Conservation (phyloP, 2,113 vertebrate genomes). For the Syngnathus scovelli region DNA sequence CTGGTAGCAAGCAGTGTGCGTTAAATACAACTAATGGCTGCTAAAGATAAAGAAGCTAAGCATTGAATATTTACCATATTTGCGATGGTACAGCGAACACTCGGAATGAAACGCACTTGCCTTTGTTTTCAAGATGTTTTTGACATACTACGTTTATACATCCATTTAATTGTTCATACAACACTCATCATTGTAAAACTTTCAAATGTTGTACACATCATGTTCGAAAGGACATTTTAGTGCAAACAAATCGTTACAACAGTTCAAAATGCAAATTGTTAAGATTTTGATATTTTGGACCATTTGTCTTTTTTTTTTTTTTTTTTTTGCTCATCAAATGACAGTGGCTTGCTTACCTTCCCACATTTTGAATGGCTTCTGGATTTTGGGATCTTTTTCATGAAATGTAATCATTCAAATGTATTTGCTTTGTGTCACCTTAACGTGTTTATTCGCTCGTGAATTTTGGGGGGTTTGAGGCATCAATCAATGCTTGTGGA, state of each 20-base stretch:
- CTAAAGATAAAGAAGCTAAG: neutral
- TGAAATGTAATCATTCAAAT: too few species aligned
- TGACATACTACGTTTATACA: neutral
- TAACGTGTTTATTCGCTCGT: too few species aligned
- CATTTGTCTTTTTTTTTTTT: neutral
- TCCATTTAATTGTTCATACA: too few species aligned
- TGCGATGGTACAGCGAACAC: neutral
- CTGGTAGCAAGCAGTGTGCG: constrained; percentile 11
- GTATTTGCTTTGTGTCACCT: too few species aligned
- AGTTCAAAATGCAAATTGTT: neutral
- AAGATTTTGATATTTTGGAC: neutral
- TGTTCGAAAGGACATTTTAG: neutral
- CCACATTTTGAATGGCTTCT: too few species aligned
- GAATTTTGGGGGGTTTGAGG: too few species aligned
- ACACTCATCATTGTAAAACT: neutral
- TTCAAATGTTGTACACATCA: neutral
- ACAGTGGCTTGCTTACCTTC: too few species aligned
- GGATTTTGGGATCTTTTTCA: too few species aligned
- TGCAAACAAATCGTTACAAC: neutral
- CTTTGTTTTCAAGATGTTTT: neutral
- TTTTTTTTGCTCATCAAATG: neutral
- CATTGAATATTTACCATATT: neutral
- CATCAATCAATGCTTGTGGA: too few species aligned
- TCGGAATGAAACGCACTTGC: neutral
- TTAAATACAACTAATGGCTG: neutral